These are phyloP conservation scores for Orchesellides sinensis DNA, from an alignment of 2,888 invertebrate species.

Conservation along the genomic window DNA sequence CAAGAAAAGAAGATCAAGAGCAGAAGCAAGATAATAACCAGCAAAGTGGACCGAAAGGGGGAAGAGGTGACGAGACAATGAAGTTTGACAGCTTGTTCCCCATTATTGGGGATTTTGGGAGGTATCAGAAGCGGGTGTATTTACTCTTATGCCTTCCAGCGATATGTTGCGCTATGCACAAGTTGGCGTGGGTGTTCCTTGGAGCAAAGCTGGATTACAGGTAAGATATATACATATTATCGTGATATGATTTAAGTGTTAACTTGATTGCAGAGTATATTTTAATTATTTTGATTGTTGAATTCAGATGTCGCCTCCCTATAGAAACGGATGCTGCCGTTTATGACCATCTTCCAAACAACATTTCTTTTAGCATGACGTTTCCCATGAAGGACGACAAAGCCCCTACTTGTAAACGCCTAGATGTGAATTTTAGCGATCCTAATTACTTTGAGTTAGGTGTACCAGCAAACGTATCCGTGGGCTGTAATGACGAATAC, in stretches of 20 bases:
- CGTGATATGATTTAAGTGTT: too few relatives aligned
- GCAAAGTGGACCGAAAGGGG: background rate
- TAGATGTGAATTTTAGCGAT: slow-evolving; percentile 77
- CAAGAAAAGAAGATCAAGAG: background rate
- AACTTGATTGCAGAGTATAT: too few relatives aligned
- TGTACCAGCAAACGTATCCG: slow-evolving; percentile 75
- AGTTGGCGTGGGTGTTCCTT: slow-evolving; percentile 84
- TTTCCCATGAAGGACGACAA: slow-evolving; percentile 52
- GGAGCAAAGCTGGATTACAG: slow-evolving; percentile 83
- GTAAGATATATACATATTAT: too few relatives aligned
- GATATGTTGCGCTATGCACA: slow-evolving; percentile 85
- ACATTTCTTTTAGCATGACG: slow-evolving; percentile 75
- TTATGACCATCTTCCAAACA: slow-evolving; percentile 77
- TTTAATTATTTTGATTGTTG: too few relatives aligned
- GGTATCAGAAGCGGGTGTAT: slow-evolving; percentile 84
- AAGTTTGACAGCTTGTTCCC: slow-evolving; percentile 85
- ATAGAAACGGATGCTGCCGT: slow-evolving; percentile 79
- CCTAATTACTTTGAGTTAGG: slow-evolving; percentile 76
- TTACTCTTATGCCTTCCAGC: slow-evolving; percentile 84
- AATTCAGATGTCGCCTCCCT: slow-evolving; percentile 81
- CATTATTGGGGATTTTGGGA: slow-evolving; percentile 84
- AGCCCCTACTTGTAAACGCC: slow-evolving; percentile 78
- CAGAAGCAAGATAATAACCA: background rate
- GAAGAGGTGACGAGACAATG: slow-evolving; percentile 78
- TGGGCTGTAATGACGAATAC: slow-evolving; percentile 79